Percentiles rank a stretch among this genome's conserved stretches.
Evolutionary conservation across 2,888 invertebrate species (phyloP).

Genomic region (Trilocha varians): DNA sequence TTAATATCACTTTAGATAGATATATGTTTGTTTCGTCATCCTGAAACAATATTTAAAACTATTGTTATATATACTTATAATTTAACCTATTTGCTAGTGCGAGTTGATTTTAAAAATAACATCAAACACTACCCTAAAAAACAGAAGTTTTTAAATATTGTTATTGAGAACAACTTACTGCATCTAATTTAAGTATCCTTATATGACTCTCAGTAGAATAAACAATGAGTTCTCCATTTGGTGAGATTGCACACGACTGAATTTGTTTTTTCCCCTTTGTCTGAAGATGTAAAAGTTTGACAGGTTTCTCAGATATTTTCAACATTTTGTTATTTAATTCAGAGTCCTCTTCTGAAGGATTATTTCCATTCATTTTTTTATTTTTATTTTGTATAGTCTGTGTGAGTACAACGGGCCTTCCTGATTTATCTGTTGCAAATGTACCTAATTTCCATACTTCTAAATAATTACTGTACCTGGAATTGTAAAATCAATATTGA

Average conservation of each 20-base stretch:
- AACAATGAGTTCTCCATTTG: slow-evolving; percentile 80
- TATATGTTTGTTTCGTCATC: slow-evolving; percentile 50
- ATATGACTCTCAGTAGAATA: slow-evolving; percentile 81
- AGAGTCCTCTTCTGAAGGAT: slow-evolving; percentile 40
- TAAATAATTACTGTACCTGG: slow-evolving; percentile 68
- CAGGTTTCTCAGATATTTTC: slow-evolving; percentile 67
- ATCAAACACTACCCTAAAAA: no score
- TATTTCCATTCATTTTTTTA: slow-evolving; percentile 19
- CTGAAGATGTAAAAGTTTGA: slow-evolving; percentile 79
- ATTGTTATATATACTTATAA: no score
- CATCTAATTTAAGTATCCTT: slow-evolving; percentile 77
- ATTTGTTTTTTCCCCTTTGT: slow-evolving; percentile 79
- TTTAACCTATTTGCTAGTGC: no score
- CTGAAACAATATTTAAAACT: no score
- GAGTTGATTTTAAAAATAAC: no score
- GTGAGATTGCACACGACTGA: slow-evolving; percentile 79
- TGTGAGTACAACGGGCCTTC: slow-evolving; percentile 42
- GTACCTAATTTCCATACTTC: slow-evolving; percentile 70
- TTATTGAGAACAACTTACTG: no score
- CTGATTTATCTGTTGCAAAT: slow-evolving; percentile 74
- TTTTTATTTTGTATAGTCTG: slow-evolving; percentile 21
- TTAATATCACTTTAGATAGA: slow-evolving; percentile 43
- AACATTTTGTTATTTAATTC: slow-evolving; percentile 22
- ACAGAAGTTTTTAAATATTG: no score
- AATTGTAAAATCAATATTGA: slow-evolving; percentile 6